These are phyloP conservation scores for Polyommatus icarus DNA, from an alignment of 2,888 invertebrate species.

Conservation along the genomic window DNA sequence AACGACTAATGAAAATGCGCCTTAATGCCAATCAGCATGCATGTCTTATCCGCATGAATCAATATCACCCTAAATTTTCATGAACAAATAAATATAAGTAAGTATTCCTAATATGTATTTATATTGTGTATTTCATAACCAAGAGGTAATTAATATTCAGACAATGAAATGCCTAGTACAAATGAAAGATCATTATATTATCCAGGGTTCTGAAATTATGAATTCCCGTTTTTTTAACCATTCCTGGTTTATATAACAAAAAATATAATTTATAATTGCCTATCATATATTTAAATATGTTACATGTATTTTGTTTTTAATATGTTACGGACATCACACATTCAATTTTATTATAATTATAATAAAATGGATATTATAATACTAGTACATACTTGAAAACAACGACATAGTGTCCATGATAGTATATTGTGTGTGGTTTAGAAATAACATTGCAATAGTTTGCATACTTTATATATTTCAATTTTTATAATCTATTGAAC, in stretches of 20 bases:
- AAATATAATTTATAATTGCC: too few relatives aligned
- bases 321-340: too few relatives aligned
- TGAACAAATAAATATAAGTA: not conserved
- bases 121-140: not conserved
- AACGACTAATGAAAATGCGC: too few relatives aligned
- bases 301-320: too few relatives aligned
- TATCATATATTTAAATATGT: too few relatives aligned
- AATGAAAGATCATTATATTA: not conserved
- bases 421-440: not conserved
- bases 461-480: not conserved
- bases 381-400: not conserved
- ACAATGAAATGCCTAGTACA: not conserved
- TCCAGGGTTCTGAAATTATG: not conserved
- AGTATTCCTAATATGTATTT: not conserved
- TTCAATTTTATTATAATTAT: too few relatives aligned
- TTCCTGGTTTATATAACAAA: not conserved
- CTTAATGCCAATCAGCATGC: not conserved
- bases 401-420: not conserved
- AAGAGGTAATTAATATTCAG: not conserved
- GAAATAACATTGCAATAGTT: not conserved
- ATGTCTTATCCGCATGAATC: not conserved
- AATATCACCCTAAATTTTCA: not conserved
- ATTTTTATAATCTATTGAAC: not conserved
- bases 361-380: too few relatives aligned
- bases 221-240: not conserved